These are phyloP conservation scores for Rhabdomys dilectus DNA, from an alignment of 2,113 vertebrate genomes.

Conservation along the genomic window DNA sequence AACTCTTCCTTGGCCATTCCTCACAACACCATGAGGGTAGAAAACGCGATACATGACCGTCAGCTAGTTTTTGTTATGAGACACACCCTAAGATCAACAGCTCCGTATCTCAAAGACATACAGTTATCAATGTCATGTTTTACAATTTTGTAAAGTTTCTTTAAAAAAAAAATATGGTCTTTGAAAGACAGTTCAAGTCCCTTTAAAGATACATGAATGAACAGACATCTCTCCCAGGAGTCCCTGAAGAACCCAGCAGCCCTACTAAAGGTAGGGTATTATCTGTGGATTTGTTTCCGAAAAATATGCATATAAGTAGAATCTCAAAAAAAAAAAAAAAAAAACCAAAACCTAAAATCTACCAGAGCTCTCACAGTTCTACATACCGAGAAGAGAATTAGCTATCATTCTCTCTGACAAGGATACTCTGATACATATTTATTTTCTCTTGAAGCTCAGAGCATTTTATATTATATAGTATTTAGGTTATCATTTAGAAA, in stretches of 20 bases:
- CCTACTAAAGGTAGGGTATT: not conserved
- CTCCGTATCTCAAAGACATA: not conserved
- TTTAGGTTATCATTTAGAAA: not conserved
- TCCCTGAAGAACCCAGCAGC: not conserved
- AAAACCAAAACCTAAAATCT: not conserved
- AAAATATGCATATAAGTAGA: not conserved
- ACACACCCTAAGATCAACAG: not conserved
- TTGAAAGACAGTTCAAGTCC: not conserved
- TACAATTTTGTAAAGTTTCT: not conserved
- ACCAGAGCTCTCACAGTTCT: not conserved
- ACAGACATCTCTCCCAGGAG: not conserved
- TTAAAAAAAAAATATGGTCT: not conserved
- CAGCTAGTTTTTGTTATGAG: not conserved
- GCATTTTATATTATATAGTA: not conserved
- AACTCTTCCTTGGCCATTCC: not conserved
- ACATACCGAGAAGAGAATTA: not conserved
- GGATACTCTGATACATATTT: not conserved
- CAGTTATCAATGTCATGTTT: not conserved
- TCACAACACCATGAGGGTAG: not conserved
- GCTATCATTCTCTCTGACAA: not conserved
- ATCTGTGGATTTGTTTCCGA: constrained; percentile 10
- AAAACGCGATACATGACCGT: not conserved
- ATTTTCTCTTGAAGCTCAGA: constrained; percentile 30
- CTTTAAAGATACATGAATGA: constrained; percentile 35
- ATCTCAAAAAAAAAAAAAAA: not conserved